These are phyloP conservation scores for Pygmarrhopalites habei DNA, from an alignment of 1,140 invertebrate genomes.

Conservation along the genomic window DNA sequence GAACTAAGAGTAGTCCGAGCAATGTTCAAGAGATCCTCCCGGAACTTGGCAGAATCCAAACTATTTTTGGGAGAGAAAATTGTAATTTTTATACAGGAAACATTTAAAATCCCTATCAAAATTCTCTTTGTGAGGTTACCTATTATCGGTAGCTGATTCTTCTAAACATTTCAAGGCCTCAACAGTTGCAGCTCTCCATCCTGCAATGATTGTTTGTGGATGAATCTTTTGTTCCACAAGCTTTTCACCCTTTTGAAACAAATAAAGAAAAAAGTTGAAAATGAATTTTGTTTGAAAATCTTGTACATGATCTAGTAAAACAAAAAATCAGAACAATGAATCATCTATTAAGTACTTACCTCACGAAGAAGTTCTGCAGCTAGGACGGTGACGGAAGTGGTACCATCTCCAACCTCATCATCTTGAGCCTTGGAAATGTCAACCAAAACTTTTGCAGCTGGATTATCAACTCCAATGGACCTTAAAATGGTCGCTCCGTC, in stretches of 20 bases:
- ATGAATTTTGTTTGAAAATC: too few relatives aligned
- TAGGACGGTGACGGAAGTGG: conserved; percentile 95
- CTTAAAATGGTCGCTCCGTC: conserved; percentile 98
- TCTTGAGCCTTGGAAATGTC: conserved; percentile 98
- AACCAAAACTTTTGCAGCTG: conserved; percentile 96
- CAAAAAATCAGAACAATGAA: too few relatives aligned
- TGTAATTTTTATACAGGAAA: too few relatives aligned
- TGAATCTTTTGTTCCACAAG: conserved; percentile 91
- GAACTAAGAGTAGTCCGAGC: conserved; percentile 95
- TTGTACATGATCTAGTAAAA: too few relatives aligned
- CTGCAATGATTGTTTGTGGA: conserved; percentile 94
- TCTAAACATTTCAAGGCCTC: conserved; percentile 75
- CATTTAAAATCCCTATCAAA: neutral
- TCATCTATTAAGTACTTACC: too few relatives aligned
- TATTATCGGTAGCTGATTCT: conserved; percentile 69
- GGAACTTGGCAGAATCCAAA: conserved; percentile 66
- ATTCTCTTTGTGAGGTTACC: conserved; percentile 43
- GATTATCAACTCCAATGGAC: conserved; percentile 95
- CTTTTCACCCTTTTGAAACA: conserved; percentile 90
- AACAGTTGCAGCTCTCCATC: conserved; percentile 81
- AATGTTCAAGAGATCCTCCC: conserved; percentile 90
- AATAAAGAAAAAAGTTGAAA: too few relatives aligned
- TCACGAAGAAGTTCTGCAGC: conserved; percentile 91
- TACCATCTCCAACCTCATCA: conserved; percentile 99
- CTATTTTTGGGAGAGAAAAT: conserved; percentile 45